These are phyloP conservation scores for Diploptera punctata DNA, from an alignment of 2,888 invertebrate species.

Conservation along the genomic window DNA sequence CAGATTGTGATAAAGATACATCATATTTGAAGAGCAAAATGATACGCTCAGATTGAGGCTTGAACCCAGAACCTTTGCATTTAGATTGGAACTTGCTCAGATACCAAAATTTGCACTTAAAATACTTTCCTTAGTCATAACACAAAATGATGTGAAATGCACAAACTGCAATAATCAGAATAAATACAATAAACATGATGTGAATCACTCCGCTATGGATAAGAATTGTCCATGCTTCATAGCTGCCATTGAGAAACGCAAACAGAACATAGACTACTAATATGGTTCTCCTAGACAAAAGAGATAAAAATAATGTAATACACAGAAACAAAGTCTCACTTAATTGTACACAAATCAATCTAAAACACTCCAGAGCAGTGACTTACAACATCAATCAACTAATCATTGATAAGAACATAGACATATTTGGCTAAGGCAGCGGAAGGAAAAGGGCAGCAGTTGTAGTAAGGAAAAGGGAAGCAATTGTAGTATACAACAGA, in stretches of 20 bases:
- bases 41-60: no score
- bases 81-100: no score
- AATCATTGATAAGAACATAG: not conserved
- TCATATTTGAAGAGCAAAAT: no score
- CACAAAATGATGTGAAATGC: slow-evolving; percentile 1
- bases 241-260: slow-evolving; percentile 7
- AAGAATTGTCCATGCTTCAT: not conserved
- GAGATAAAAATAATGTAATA: not conserved
- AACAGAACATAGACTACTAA: not conserved
- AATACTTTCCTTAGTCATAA: no score
- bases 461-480: not conserved
- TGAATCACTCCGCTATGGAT: not conserved
- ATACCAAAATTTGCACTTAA: no score
- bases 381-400: not conserved
- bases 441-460: not conserved
- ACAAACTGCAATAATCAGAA: not conserved
- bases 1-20: no score
- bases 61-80: no score
- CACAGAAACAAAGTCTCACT: not conserved
- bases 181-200: not conserved
- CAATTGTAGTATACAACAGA: not conserved
- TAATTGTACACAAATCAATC: not conserved
- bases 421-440: not conserved
- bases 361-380: not conserved
- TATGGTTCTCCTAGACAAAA: no score